Conservation (phyloP, 2,113 vertebrate species). For the Otolemur garnettii region DNA sequence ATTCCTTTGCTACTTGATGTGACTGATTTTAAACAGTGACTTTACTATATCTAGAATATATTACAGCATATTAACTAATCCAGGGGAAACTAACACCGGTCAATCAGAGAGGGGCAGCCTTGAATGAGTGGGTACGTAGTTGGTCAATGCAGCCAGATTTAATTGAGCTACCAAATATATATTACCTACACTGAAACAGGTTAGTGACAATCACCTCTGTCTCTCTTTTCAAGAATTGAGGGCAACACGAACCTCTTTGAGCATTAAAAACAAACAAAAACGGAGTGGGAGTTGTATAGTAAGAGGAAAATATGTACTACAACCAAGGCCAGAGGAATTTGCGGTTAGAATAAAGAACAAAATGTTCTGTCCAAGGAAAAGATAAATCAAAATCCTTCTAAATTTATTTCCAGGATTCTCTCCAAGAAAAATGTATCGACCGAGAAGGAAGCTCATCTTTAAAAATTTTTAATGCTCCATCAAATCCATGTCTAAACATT, state of each 20-base stretch:
- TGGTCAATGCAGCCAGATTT: constrained; percentile 49
- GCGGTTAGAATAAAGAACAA: constrained; percentile 67
- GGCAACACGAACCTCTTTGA: constrained; percentile 56
- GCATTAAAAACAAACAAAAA: constrained; percentile 68
- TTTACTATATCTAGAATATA: neutral
- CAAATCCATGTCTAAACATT: constrained; percentile 36
- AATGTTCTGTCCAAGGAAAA: constrained; percentile 70
- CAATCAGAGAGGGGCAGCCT: neutral
- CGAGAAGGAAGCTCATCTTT: constrained; percentile 49
- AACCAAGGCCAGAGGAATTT: constrained; percentile 63
- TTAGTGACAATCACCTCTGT: neutral
- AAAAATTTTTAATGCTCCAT: constrained; percentile 31
- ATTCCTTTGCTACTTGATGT: neutral
- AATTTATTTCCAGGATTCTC: constrained; percentile 59
- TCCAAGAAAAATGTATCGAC: constrained; percentile 50
- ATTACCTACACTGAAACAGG: constrained; percentile 6
- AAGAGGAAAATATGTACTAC: constrained; percentile 35
- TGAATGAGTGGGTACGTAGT: neutral
- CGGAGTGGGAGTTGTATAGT: neutral
- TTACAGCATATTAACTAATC: neutral
- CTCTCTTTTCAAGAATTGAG: constrained; percentile 32
- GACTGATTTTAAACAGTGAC: constrained; percentile 23
- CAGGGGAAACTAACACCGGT: constrained; percentile 9
- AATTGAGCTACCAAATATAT: constrained; percentile 13
- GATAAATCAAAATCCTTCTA: constrained; percentile 60